Percentiles rank a stretch among this genome's conserved stretches.
phyloP scores from a whole-genome alignment of 2,113 vertebrate genomes.

The Phycodurus eques region DNA sequence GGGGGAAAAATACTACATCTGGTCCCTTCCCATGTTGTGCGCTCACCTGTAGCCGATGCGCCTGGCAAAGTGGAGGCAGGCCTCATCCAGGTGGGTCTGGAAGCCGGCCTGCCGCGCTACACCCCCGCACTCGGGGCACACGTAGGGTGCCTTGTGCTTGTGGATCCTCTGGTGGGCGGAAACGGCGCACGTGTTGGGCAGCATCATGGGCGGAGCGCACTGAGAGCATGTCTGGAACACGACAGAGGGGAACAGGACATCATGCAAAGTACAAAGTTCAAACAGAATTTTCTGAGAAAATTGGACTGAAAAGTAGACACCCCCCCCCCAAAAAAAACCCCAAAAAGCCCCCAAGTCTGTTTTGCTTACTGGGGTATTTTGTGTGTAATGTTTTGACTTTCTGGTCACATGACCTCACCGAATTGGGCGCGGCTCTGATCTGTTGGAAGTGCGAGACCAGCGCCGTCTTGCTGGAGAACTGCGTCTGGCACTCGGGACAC shows the following conservation, averaged over 20 bases:
- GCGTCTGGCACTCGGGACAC: slow-evolving; percentile 87
- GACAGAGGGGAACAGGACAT: not conserved
- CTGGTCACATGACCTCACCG: slow-evolving; percentile 53
- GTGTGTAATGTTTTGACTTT: not conserved
- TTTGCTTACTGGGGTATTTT: not conserved
- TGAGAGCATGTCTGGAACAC: slow-evolving; percentile 77
- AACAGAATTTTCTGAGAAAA: not conserved
- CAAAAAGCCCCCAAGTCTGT: too few species aligned
- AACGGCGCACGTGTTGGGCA: slow-evolving; percentile 86
- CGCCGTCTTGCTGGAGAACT: slow-evolving; percentile 82
- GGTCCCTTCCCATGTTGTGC: not conserved
- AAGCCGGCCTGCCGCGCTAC: slow-evolving; percentile 84
- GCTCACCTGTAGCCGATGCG: slow-evolving; percentile 88
- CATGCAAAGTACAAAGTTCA: not conserved
- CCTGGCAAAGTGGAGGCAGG: slow-evolving; percentile 88
- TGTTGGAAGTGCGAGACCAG: slow-evolving; percentile 90
- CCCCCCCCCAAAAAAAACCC: too few species aligned
- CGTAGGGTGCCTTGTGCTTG: slow-evolving; percentile 83
- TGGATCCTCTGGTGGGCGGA: slow-evolving; percentile 89
- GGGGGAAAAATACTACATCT: not conserved
- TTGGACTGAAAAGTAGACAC: not conserved
- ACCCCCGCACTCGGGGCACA: slow-evolving; percentile 89
- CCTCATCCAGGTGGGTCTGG: slow-evolving; percentile 83
- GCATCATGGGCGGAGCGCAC: slow-evolving; percentile 87
- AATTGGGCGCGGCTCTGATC: slow-evolving; percentile 62